Conservation (phyloP, 2,797 vertebrate species). For the Orientallactaga sibirica region DNA sequence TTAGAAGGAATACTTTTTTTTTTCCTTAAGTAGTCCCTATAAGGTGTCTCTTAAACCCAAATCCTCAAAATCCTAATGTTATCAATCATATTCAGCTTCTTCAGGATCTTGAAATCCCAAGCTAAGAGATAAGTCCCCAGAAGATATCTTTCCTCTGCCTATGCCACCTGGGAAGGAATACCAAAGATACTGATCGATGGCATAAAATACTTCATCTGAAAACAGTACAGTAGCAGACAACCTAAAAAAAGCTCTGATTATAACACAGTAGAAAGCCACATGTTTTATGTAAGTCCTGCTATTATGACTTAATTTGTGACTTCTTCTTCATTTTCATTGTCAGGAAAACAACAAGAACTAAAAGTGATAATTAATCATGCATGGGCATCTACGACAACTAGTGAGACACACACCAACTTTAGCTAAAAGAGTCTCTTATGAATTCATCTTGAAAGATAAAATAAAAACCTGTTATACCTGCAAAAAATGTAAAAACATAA, state of each 20-base stretch:
- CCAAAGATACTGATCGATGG: neutral
- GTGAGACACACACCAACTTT: neutral
- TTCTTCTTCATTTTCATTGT: slow-evolving; percentile 20
- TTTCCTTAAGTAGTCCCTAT: neutral
- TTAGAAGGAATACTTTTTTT: neutral
- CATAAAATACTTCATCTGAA: no score
- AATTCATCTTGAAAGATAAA: slow-evolving; percentile 10
- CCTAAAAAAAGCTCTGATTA: neutral
- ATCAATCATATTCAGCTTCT: neutral
- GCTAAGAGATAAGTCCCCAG: neutral
- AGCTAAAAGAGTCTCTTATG: neutral
- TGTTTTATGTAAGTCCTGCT: neutral
- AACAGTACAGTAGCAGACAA: neutral
- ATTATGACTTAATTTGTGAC: no score
- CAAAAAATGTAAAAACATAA: neutral
- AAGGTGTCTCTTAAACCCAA: neutral
- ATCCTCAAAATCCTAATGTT: neutral
- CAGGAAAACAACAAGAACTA: neutral
- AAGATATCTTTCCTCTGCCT: neutral
- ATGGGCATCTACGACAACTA: neutral
- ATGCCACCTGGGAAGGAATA: neutral
- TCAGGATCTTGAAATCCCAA: neutral
- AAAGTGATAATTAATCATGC: neutral
- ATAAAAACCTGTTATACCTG: neutral
- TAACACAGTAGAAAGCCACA: neutral